Evolutionary conservation across 2,797 vertebrate species (phyloP).

Genomic region (Platyrinchus mystaceus): DNA sequence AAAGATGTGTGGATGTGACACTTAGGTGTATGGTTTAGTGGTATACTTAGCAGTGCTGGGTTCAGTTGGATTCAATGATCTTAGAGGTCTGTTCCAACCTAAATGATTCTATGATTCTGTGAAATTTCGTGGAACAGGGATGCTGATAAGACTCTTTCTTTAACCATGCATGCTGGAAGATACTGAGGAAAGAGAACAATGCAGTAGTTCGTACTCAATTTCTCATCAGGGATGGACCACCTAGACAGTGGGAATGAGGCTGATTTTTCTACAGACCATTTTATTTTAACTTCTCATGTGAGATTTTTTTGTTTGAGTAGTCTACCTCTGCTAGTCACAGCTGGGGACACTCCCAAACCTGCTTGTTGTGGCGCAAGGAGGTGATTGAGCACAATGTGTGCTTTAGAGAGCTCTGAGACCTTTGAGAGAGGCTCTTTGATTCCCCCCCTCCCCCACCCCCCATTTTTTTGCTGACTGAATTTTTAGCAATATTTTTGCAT

Average conservation of each 20-base stretch:
- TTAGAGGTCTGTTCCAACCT: not conserved
- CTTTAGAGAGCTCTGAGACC: not conserved
- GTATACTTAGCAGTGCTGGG: not conserved
- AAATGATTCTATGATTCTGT: not conserved
- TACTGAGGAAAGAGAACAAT: not conserved
- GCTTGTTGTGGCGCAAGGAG: not conserved
- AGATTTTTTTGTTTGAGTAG: not conserved
- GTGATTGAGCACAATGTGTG: not conserved
- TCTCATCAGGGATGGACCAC: not conserved
- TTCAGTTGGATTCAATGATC: not conserved
- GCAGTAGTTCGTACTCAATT: not conserved
- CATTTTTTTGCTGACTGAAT: not conserved
- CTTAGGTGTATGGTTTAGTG: not conserved
- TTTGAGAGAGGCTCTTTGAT: not conserved
- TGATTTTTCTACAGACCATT: not conserved
- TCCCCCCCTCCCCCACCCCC: too few relatives aligned
- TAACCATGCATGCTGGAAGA: not conserved
- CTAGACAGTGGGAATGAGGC: not conserved
- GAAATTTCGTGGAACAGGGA: not conserved
- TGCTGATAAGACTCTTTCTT: not conserved
- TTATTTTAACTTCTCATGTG: not conserved
- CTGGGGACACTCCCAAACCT: not conserved
- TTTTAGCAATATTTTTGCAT: not conserved
- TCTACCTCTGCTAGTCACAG: not conserved
- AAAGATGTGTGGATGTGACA: not conserved